A percentile compares a stretch with the other conserved stretches of the same genome.
Evolutionary conservation across 2,113 vertebrate species (phyloP).

Genomic region (Atractosteus spatula): DNA sequence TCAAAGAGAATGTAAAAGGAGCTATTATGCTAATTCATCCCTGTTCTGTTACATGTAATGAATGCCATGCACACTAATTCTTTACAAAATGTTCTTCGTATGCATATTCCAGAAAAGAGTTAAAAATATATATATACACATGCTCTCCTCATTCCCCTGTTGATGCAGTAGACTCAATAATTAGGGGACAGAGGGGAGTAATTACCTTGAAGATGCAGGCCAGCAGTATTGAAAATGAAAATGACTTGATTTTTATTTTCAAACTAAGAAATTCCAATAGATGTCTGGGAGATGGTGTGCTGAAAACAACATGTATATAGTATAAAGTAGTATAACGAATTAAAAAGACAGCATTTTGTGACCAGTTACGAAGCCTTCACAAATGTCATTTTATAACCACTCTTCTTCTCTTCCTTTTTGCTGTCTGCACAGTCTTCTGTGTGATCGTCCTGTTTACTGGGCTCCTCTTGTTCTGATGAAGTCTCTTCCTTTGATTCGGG

Average conservation of each 20-base stretch:
- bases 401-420: slow-evolving; percentile 67
- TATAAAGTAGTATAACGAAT: slow-evolving; percentile 1
- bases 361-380: slow-evolving; percentile 59
- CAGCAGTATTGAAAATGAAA: not conserved
- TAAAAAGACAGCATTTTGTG: not conserved
- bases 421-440: slow-evolving; percentile 56
- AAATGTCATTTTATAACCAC: slow-evolving; percentile 79
- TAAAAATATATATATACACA: slow-evolving; percentile 22
- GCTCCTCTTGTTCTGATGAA: slow-evolving; percentile 59
- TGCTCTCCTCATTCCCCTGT: not conserved
- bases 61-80: slow-evolving; percentile 62
- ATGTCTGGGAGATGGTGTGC: not conserved
- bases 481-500: slow-evolving; percentile 68
- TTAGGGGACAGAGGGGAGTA: not conserved
- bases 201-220: not conserved
- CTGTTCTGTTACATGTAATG: slow-evolving; percentile 71
- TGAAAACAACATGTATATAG: not conserved
- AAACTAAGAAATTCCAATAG: not conserved
- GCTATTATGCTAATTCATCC: slow-evolving; percentile 71
- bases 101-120: slow-evolving; percentile 46
- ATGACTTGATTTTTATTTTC: not conserved
- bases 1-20: slow-evolving; percentile 73
- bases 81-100: slow-evolving; percentile 57
- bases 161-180: not conserved
- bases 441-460: slow-evolving; percentile 58